Base-by-base conservation (phyloP, 2,113 vertebrate genomes). In the Anguilla japonica region DNA sequence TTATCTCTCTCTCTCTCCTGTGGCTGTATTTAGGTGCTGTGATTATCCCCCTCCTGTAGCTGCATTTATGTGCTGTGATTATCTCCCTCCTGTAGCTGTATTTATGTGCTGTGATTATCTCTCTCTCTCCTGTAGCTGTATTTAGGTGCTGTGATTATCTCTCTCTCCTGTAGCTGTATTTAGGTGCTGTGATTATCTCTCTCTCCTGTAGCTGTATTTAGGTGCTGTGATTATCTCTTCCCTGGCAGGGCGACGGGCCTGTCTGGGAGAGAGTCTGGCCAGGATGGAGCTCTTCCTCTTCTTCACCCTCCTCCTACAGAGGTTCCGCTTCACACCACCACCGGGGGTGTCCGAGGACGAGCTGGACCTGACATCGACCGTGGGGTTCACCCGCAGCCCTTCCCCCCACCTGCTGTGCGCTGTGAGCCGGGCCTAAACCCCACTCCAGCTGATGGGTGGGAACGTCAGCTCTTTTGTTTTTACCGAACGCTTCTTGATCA, bases 251-350 rank as follows among this genome's bases (percentile, higher is more conserved):
- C 34, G 34, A 34, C 34, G 34, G 34, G 34, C 34, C 34, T 34
- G 34, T 34, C 0, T 34, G 34, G 34, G 34, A 34, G 34, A 34
- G 34, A 34, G 34, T 1, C 34, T 34, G 34, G 34, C 34, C 34
- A 34, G 34, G 34, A 34, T 34, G 34, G 34, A 34, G 34, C 34
- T 34, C 34, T 34, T 34, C 34, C 34, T 34, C 84, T 95, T 96
- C 90, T 95, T 96, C 7, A 87, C 93, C 0, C 91, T 92, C 2
- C 91, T 96, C 85, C 93, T 96, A 43, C 95, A 95, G 80, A 93
- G 41, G 84, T 96, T 96, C 85, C 85, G 89, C 67, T 96, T 96
- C 87, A 91, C 91, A 0, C 91, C 94, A 7, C 89, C 94, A 83
- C 92, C 94, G 26, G 95, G 95, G 41, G 91, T 95, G 50, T 91